A percentile compares a stretch with the other conserved stretches of the same genome.
These are phyloP conservation scores for Scaptomyza flava DNA, from an alignment of 2,888 invertebrate species.

Conservation along the genomic window DNA sequence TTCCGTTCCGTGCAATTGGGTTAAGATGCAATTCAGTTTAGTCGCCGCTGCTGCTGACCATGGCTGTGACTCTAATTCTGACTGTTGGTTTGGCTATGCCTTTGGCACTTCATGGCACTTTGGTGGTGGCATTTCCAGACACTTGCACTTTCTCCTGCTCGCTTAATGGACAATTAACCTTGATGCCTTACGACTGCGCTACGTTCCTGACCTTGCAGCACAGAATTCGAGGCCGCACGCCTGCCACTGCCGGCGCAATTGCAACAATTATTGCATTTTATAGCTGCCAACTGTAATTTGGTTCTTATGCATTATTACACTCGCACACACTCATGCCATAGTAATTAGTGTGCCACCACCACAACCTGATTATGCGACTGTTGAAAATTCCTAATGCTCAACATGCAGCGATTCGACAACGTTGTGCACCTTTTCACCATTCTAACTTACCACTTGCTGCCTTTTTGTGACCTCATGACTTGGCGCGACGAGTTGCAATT, in stretches of 20 bases:
- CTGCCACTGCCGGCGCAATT: constrained; percentile 41
- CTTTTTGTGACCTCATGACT: constrained; percentile 9
- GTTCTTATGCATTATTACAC: constrained; percentile 69
- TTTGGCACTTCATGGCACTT: constrained; percentile 43
- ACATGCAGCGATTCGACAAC: constrained; percentile 4
- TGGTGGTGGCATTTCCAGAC: constrained; percentile 70
- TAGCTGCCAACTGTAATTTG: constrained; percentile 47
- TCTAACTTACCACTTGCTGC: constrained; percentile 10
- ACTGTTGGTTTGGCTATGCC: constrained; percentile 20
- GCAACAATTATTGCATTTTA: constrained; percentile 71
- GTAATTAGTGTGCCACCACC: constrained; percentile 53
- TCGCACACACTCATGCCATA: constrained; percentile 14
- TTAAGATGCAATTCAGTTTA: constrained; percentile 56
- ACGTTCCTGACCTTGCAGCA: constrained; percentile 57
- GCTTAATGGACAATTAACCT: constrained; percentile 80
- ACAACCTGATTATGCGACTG: constrained; percentile 40
- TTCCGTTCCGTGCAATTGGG: constrained; percentile 28
- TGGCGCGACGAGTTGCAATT: constrained; percentile 6
- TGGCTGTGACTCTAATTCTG: constrained; percentile 18
- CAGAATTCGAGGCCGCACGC: constrained; percentile 39
- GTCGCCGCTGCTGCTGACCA: constrained; percentile 9
- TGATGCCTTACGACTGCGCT: constrained; percentile 54
- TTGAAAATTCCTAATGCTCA: constrained; percentile 32
- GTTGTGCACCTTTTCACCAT: constrained; percentile 12
- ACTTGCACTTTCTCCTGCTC: constrained; percentile 76